Conservation (phyloP, 1,140 invertebrate genomes). For the Meloidogyne exigua region DNA sequence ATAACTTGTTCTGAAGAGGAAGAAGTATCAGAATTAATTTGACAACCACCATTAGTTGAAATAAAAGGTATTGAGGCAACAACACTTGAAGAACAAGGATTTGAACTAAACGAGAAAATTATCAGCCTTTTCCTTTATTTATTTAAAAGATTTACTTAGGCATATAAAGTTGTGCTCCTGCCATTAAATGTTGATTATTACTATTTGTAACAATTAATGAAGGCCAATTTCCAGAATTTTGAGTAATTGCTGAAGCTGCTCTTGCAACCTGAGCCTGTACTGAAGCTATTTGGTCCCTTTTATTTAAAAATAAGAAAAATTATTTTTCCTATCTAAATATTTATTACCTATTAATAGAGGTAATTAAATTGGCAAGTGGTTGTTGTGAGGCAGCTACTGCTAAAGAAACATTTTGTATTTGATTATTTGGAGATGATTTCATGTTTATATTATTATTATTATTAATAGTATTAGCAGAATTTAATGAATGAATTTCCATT, state of each 20-base stretch:
- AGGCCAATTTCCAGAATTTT: background rate
- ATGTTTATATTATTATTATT: background rate
- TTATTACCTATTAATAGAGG: conserved; percentile 2
- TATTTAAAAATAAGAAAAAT: background rate
- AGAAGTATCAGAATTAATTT: background rate
- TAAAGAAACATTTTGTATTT: background rate
- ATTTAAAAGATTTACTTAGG: background rate
- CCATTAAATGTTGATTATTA: conserved; percentile 5
- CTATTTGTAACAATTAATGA: background rate
- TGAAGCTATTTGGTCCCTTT: background rate
- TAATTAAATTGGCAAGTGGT: conserved; percentile 10
- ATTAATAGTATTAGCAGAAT: background rate
- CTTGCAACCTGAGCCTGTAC: background rate
- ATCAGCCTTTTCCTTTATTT: background rate
- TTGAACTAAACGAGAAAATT: background rate
- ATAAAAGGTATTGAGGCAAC: background rate
- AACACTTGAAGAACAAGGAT: background rate
- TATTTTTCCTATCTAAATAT: background rate
- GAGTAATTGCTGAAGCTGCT: background rate
- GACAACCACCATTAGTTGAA: background rate
- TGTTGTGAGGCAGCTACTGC: background rate
- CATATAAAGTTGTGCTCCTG: background rate
- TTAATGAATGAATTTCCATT: background rate
- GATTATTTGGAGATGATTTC: background rate
- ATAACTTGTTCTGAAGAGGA: background rate